These are phyloP conservation scores for Clinocottus analis DNA, from an alignment of 2,113 vertebrate genomes.

Conservation along the genomic window DNA sequence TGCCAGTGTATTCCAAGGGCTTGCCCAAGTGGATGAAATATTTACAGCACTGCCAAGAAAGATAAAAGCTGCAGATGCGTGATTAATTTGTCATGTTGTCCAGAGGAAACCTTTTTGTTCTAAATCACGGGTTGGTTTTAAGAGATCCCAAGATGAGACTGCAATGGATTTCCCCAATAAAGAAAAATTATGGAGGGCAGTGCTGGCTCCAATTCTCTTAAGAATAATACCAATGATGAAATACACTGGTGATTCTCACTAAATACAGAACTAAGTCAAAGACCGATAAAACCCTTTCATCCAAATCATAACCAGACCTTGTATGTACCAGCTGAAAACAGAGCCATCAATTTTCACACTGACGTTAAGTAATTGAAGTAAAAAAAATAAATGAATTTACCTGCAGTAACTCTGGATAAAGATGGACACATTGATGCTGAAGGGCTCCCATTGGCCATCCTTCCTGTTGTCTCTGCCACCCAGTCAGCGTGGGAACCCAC, in stretches of 20 bases:
- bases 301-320: slow-evolving; percentile 14
- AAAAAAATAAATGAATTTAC: slow-evolving; percentile 20
- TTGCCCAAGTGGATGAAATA: slow-evolving; percentile 61
- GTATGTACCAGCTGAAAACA: slow-evolving; percentile 4
- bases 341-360: not conserved
- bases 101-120: slow-evolving; percentile 57
- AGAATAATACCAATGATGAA: slow-evolving; percentile 56
- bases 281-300: slow-evolving; percentile 14
- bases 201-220: slow-evolving; percentile 26
- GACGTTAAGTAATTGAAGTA: not conserved
- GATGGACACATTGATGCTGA: slow-evolving; percentile 14
- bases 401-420: slow-evolving; percentile 17
- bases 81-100: slow-evolving; percentile 67
- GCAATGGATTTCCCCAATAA: slow-evolving; percentile 57
- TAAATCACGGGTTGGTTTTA: slow-evolving; percentile 38
- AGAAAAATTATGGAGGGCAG: slow-evolving; percentile 21
- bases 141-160: slow-evolving; percentile 43
- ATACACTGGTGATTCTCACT: slow-evolving; percentile 37
- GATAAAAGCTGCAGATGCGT: slow-evolving; percentile 60
- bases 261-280: slow-evolving; percentile 37
- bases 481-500: slow-evolving; percentile 61
- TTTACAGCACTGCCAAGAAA: slow-evolving; percentile 48
- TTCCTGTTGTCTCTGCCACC: slow-evolving; percentile 45
- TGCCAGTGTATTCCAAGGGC: slow-evolving; percentile 56
- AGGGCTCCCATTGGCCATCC: slow-evolving; percentile 22